phyloP scores from a whole-genome alignment of 2,888 invertebrate genomes.

The Archaeoteleia sp. region DNA sequence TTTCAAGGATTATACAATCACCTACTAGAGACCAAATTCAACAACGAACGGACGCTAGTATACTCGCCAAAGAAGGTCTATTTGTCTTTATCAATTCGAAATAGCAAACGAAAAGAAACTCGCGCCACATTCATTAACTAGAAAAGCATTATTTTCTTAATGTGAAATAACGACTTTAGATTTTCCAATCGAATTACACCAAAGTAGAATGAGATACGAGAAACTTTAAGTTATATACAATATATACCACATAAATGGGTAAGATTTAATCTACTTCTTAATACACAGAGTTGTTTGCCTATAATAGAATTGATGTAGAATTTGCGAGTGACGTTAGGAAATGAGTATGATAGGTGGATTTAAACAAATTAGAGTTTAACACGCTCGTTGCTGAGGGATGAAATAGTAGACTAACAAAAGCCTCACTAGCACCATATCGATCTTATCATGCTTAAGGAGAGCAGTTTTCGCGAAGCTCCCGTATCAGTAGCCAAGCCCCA shows the following conservation, averaged over 20 bases:
- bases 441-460: slow-evolving; percentile 49
- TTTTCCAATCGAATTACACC: too few relatives aligned
- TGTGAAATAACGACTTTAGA: too few relatives aligned
- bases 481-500: slow-evolving; percentile 61
- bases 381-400: slow-evolving; percentile 7
- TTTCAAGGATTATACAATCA: background rate
- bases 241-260: background rate
- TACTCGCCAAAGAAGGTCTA: background rate
- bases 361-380: slow-evolving; percentile 45
- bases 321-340: too few relatives aligned
- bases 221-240: background rate
- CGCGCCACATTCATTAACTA: slow-evolving; percentile 5
- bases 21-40: background rate
- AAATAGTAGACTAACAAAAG: slow-evolving; percentile 17
- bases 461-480: slow-evolving; percentile 57
- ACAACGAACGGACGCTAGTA: slow-evolving; percentile 4
- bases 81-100: slow-evolving; percentile 21
- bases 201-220: too few relatives aligned
- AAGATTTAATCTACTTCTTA: too few relatives aligned
- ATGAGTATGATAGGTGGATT: slow-evolving; percentile 21
- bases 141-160: too few relatives aligned
- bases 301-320: too few relatives aligned
- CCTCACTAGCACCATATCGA: slow-evolving; percentile 46
- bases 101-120: background rate
- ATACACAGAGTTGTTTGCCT: too few relatives aligned